Evolutionary conservation across 2,888 invertebrate genomes (phyloP).

Genomic region (Didymodactylos carnosus): DNA sequence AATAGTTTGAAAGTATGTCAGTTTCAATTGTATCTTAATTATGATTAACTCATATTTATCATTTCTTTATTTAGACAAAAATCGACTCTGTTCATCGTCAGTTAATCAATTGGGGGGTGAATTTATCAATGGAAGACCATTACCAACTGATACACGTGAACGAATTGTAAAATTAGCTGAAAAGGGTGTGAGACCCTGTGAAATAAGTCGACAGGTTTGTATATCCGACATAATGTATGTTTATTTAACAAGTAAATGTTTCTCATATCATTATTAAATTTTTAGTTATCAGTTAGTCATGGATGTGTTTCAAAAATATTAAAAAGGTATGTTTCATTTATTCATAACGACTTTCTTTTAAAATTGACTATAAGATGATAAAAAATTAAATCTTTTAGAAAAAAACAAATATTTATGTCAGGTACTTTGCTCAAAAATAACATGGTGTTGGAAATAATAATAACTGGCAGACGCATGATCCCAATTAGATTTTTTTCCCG

Average conservation of each 20-base stretch:
- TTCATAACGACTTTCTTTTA: no score
- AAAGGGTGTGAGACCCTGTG: constrained; percentile 14
- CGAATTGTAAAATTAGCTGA: constrained; percentile 12
- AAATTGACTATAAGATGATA: no score
- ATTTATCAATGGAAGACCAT: constrained; percentile 13
- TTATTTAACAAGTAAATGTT: neutral
- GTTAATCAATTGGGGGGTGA: constrained; percentile 14
- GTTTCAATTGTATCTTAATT: no score
- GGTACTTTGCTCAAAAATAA: no score
- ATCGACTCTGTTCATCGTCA: constrained; percentile 4
- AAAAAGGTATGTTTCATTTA: constrained; percentile 7
- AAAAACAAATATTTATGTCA: no score
- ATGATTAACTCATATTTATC: no score
- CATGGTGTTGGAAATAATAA: no score
- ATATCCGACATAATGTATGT: neutral
- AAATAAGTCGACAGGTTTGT: constrained; percentile 9
- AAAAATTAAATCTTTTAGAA: no score
- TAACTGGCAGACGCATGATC: no score
- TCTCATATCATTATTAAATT: neutral
- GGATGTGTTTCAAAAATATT: constrained; percentile 14
- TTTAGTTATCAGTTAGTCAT: constrained; percentile 11
- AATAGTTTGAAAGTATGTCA: no score
- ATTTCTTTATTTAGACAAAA: neutral
- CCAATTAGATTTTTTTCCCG: no score
- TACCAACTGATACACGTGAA: constrained; percentile 13